Evolutionary conservation across 1,140 invertebrate species (phyloP).

Genomic region (Drosophila subpulchrella): DNA sequence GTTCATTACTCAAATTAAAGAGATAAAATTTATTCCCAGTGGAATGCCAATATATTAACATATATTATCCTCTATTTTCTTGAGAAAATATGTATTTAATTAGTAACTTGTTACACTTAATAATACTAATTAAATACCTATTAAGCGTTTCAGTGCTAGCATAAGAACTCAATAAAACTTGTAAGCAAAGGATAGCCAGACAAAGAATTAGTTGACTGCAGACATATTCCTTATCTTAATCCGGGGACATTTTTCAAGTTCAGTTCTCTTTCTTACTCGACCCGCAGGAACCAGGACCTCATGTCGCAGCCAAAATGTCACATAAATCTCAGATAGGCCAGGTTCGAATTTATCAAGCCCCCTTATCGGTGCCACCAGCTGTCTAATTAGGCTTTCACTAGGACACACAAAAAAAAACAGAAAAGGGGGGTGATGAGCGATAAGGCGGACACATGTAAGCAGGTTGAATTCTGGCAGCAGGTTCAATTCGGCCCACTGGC

Average conservation of each 20-base stretch:
- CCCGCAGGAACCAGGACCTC: constrained; percentile 46
- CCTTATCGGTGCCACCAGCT: constrained; percentile 44
- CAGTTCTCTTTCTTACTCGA: not conserved
- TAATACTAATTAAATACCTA: not conserved
- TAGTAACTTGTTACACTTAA: not conserved
- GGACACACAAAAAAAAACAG: constrained; percentile 28
- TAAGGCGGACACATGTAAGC: constrained; percentile 36
- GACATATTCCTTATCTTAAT: constrained; percentile 2
- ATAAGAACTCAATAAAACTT: not conserved
- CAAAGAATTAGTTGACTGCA: too few species aligned
- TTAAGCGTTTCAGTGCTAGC: not conserved
- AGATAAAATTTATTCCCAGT: too few species aligned
- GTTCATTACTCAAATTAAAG: too few species aligned
- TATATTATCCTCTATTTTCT: too few species aligned
- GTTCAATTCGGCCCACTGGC: not conserved
- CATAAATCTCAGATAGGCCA: constrained; percentile 61
- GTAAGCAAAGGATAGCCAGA: not conserved
- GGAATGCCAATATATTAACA: too few species aligned
- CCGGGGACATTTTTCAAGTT: constrained; percentile 4
- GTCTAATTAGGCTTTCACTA: constrained; percentile 58
- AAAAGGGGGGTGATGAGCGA: constrained; percentile 38
- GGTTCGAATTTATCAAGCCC: constrained; percentile 60
- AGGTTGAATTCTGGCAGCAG: constrained; percentile 40
- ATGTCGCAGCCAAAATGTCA: constrained; percentile 62
- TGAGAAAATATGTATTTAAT: too few species aligned